Evolutionary conservation across 2,888 invertebrate genomes (phyloP).

Genomic region (Chesias legatella): DNA sequence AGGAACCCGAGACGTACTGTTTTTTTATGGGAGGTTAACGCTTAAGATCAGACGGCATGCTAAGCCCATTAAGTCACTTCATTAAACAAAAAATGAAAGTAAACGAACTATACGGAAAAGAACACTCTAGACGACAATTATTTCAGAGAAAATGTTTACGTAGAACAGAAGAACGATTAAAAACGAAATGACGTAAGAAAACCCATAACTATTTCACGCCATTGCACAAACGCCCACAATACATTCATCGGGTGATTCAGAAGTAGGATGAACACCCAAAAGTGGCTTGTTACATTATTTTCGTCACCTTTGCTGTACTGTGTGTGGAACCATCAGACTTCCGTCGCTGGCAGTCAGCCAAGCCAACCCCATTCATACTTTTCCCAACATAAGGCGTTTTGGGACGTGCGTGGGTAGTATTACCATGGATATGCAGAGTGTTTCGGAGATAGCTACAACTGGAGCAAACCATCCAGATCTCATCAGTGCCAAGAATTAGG

Average conservation of each 20-base stretch:
- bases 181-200: constrained; percentile 9
- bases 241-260: not conserved
- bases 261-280: constrained; percentile 28
- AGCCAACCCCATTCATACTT: constrained; percentile 27
- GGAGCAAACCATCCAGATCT: too few relatives aligned
- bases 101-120: too few relatives aligned
- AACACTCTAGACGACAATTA: too few relatives aligned
- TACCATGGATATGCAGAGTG: not conserved
- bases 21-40: too few relatives aligned
- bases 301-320: constrained; percentile 58
- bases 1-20: too few relatives aligned
- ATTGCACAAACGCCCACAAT: constrained; percentile 23
- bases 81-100: too few relatives aligned
- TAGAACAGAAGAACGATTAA: constrained; percentile 3
- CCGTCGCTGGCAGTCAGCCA: constrained; percentile 27
- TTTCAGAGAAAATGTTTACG: too few relatives aligned
- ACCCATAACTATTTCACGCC: constrained; percentile 15
- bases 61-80: too few relatives aligned
- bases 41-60: too few relatives aligned
- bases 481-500: too few relatives aligned
- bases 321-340: constrained; percentile 22
- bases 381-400: constrained; percentile 17
- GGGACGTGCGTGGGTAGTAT: constrained; percentile 19
- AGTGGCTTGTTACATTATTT: constrained; percentile 53
- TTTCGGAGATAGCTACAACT: too few relatives aligned